phyloP scores from a whole-genome alignment of 1,140 invertebrate genomes.

The Phymorhynchus buccinoides region DNA sequence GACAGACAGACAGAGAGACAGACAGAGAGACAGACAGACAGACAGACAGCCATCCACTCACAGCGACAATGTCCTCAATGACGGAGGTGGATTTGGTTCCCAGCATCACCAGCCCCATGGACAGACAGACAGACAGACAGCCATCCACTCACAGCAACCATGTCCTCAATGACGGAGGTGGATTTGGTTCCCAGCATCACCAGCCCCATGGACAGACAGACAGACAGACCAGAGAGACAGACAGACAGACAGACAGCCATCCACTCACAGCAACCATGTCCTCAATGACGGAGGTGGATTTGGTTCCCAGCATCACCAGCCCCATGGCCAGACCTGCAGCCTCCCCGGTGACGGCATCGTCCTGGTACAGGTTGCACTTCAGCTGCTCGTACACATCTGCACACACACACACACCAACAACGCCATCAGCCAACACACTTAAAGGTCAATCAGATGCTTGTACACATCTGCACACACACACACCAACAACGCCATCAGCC shows the following conservation, averaged over 20 bases:
- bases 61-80: slow-evolving; percentile 95
- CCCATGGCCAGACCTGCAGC: slow-evolving; percentile 98
- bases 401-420: slow-evolving; percentile 35
- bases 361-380: slow-evolving; percentile 97
- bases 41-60: too few species aligned
- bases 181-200: slow-evolving; percentile 97
- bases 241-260: too few species aligned
- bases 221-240: too few species aligned
- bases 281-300: slow-evolving; percentile 88
- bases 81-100: slow-evolving; percentile 91
- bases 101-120: slow-evolving; percentile 99
- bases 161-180: slow-evolving; percentile 91
- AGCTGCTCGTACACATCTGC: slow-evolving; percentile 94
- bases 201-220: slow-evolving; percentile 98
- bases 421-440: neutral
- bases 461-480: too few species aligned
- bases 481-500: too few species aligned
- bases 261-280: slow-evolving; percentile 92
- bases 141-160: slow-evolving; percentile 88
- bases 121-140: too few species aligned
- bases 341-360: slow-evolving; percentile 98
- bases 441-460: neutral
- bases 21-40: too few species aligned
- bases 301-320: slow-evolving; percentile 97
- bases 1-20: neutral